These are phyloP conservation scores for Rhyacophila evoluta DNA, from an alignment of 2,888 invertebrate species.

Conservation along the genomic window DNA sequence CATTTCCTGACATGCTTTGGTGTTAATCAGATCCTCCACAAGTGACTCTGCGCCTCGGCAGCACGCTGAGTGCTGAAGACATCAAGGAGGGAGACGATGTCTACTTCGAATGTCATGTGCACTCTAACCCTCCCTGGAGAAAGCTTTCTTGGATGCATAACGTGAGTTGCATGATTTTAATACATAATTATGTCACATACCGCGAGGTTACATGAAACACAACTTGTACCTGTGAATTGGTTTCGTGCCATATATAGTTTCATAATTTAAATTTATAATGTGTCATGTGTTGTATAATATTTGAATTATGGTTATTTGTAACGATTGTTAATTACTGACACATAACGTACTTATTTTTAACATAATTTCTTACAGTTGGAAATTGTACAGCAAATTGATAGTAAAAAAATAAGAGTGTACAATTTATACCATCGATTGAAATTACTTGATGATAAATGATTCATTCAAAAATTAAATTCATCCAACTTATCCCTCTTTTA, in stretches of 20 bases:
- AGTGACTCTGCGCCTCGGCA: conserved; percentile 84
- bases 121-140: conserved; percentile 87
- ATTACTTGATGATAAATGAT: too few species aligned
- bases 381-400: too few species aligned
- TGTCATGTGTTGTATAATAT: neutral
- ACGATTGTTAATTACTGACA: too few species aligned
- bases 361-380: too few species aligned
- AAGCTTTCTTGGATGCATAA: conserved; percentile 90
- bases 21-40: conserved; percentile 81
- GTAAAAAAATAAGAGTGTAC: too few species aligned
- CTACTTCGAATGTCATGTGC: conserved; percentile 93
- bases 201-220: neutral
- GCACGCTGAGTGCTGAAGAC: conserved; percentile 86
- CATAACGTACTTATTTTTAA: too few species aligned
- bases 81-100: conserved; percentile 95
- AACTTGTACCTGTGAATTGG: neutral
- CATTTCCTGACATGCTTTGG: neutral
- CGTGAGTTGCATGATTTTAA: conserved; percentile 71
- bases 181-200: neutral
- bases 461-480: too few species aligned
- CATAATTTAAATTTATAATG: neutral
- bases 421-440: too few species aligned
- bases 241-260: neutral
- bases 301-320: neutral
- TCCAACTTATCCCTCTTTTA: too few species aligned